These are phyloP conservation scores for Caenorhabditis panamensis DNA, from an alignment of 2,888 invertebrate genomes.

Conservation along the genomic window DNA sequence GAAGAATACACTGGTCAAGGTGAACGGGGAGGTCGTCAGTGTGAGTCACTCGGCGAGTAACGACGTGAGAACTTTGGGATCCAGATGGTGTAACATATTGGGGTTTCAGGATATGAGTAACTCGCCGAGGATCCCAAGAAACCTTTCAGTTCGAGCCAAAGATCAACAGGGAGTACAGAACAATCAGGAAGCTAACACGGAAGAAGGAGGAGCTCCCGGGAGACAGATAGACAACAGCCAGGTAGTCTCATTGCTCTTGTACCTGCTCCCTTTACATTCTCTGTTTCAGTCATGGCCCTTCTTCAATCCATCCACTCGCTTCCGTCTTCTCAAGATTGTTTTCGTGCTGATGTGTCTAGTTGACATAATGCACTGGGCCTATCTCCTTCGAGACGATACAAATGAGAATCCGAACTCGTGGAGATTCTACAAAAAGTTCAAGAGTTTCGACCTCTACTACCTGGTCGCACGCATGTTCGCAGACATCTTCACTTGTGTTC, in stretches of 20 bases:
- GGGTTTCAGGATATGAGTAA: slow-evolving; percentile 60
- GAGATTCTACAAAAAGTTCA: slow-evolving; percentile 71
- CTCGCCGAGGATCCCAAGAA: slow-evolving; percentile 60
- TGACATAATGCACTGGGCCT: slow-evolving; percentile 75
- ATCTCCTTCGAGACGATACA: slow-evolving; percentile 71
- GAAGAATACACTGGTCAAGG: slow-evolving; percentile 69
- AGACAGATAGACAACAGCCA: slow-evolving; percentile 54
- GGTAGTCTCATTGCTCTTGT: slow-evolving; percentile 6
- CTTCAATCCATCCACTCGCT: slow-evolving; percentile 61
- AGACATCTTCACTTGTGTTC: slow-evolving; percentile 74
- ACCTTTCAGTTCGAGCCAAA: slow-evolving; percentile 57
- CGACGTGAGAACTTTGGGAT: slow-evolving; percentile 42
- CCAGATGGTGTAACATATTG: not conserved
- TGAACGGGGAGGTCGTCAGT: slow-evolving; percentile 70
- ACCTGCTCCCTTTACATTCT: not conserved
- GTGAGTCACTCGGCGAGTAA: slow-evolving; percentile 48
- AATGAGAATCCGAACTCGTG: slow-evolving; percentile 69
- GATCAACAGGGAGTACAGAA: slow-evolving; percentile 42
- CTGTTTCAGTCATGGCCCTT: slow-evolving; percentile 58
- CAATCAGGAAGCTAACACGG: slow-evolving; percentile 36
- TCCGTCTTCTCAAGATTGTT: slow-evolving; percentile 59
- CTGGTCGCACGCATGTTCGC: slow-evolving; percentile 73
- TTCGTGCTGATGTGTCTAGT: slow-evolving; percentile 71
- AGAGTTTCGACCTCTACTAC: slow-evolving; percentile 69
- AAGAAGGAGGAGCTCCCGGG: slow-evolving; percentile 25